Base-by-base conservation (phyloP, 2,797 vertebrate genomes). In the Argyrosomus regius region DNA sequence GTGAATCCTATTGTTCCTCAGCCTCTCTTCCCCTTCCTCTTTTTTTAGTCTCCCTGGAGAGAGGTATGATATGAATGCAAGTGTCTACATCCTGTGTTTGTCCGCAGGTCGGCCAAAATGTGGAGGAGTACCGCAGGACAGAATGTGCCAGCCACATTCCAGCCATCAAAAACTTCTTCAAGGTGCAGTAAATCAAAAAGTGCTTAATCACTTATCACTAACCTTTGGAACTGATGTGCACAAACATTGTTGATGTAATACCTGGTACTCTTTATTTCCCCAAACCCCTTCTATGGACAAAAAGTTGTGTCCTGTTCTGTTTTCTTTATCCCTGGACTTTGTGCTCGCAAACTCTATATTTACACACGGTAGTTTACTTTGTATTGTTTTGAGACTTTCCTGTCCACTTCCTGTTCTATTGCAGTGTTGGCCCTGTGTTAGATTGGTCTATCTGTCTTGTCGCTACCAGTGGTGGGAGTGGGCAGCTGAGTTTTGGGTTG, bases 131-230 rank as follows among this genome's bases (percentile, higher is more conserved):
- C 85, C 90, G 95, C 35, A 93, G 84, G 89, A 92, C 91, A 65
- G 95, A 96, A 87, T 96, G 95, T 89, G 92, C 90, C 86, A 88
- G 84, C 83, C 96, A 96, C 80, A 83, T 96, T 62, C 93, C 94
- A 45, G 93, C 93, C 58, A 88, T 96, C 91, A 96, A 90, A 83
- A 89, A 63, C 73, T 96, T 95, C 82, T 96, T 96, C 83, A 96
- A 95, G 95, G 96, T 96, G 90, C 78, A 61, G 60, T 83, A 79
- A 6, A 63, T 71, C 6, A 39, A 56, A 4, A 64, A 59, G 35
- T 41, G 10, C 8, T 22, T 6, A 8, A 72, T 43, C 18, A 41
- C 13, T 20, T 12, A 48, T 43, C 17, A 43, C 56, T 11, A 24
- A 17, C 4, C 5, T 52, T 46, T 50, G 12, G 5, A 53, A 64